Conservation (phyloP, 2,888 invertebrate genomes). For the Cheilosia impressa region DNA sequence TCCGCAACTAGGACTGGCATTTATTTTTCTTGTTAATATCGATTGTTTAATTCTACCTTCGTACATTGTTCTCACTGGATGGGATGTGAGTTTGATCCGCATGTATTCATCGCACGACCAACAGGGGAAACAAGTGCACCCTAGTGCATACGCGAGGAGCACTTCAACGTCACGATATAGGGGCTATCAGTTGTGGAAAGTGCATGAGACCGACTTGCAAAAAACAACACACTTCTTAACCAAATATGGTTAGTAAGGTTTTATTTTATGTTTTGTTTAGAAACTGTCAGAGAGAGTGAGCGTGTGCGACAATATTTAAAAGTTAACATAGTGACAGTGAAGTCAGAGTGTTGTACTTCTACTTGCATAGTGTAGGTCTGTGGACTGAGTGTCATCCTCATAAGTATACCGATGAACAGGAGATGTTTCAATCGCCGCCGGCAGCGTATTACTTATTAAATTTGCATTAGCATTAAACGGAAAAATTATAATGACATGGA, state of each 20-base stretch:
- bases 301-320: background rate
- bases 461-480: too few species aligned
- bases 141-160: constrained; percentile 28
- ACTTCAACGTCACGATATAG: constrained; percentile 78
- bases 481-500: too few species aligned
- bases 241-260: constrained; percentile 77
- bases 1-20: constrained; percentile 28
- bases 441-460: too few species aligned
- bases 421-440: too few species aligned
- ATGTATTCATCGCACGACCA: background rate
- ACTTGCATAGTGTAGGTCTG: too few species aligned
- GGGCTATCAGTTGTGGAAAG: constrained; percentile 91
- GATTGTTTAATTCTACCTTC: constrained; percentile 24
- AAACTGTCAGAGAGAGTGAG: background rate
- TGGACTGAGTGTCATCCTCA: too few species aligned
- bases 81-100: constrained; percentile 16
- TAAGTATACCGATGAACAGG: too few species aligned
- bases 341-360: too few species aligned
- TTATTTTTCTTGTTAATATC: background rate
- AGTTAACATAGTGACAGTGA: too few species aligned
- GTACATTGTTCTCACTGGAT: constrained; percentile 23
- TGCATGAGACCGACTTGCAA: constrained; percentile 83
- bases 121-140: background rate
- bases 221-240: constrained; percentile 80
- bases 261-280: background rate